phyloP scores from a whole-genome alignment of 2,888 invertebrate species.

The Nebria salina region DNA sequence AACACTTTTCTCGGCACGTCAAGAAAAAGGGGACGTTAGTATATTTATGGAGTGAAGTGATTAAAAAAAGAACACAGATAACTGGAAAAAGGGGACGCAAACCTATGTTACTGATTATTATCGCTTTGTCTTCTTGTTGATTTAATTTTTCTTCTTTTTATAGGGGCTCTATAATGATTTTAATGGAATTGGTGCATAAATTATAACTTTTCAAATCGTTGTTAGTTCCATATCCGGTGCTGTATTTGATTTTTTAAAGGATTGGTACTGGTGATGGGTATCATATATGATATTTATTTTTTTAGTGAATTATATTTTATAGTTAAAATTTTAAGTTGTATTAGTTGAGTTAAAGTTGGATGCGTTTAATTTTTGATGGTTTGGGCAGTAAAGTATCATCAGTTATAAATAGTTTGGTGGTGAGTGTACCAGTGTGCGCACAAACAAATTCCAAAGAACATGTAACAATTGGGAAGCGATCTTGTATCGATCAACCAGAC shows the following conservation, averaged over 20 bases:
- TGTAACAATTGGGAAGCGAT: conserved; percentile 51
- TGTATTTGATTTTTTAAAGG: too few species aligned
- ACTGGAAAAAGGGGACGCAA: background rate
- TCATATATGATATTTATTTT: too few species aligned
- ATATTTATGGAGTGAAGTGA: background rate
- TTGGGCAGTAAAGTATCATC: background rate
- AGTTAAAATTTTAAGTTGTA: too few species aligned
- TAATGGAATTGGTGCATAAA: background rate
- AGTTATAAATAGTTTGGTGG: background rate
- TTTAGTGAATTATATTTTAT: too few species aligned
- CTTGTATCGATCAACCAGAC: conserved; percentile 47
- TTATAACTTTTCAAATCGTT: too few species aligned
- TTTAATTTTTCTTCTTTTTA: background rate
- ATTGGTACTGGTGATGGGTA: too few species aligned
- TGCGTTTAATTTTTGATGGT: background rate
- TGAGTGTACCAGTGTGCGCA: conserved; percentile 46
- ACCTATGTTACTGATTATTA: background rate
- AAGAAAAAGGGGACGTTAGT: background rate
- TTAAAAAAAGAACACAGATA: background rate
- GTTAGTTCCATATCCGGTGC: too few species aligned
- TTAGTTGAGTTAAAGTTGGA: too few species aligned
- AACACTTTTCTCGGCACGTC: background rate
- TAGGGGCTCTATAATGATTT: background rate
- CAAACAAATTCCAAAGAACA: conserved; percentile 49
- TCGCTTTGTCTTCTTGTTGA: background rate